These are phyloP conservation scores for Boloria selene DNA, from an alignment of 2,888 invertebrate genomes.

Conservation along the genomic window DNA sequence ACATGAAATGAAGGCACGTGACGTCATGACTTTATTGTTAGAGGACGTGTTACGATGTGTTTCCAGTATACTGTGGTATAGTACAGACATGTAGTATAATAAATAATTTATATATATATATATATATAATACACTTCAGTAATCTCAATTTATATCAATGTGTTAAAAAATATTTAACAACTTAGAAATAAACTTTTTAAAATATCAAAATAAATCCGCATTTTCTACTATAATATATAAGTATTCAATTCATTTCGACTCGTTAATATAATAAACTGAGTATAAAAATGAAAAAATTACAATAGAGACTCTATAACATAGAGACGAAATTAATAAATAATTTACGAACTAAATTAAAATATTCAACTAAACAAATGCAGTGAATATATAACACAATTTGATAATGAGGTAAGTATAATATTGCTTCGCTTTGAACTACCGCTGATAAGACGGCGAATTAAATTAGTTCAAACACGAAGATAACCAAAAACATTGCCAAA, in stretches of 20 bases:
- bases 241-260: too few relatives aligned
- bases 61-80: neutral
- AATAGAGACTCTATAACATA: too few relatives aligned
- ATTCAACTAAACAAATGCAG: neutral
- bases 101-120: too few relatives aligned
- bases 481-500: slow-evolving; percentile 39
- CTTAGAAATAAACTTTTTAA: too few relatives aligned
- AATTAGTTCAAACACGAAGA: slow-evolving; percentile 36
- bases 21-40: neutral
- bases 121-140: too few relatives aligned
- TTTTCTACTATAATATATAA: too few relatives aligned
- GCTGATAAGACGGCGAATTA: slow-evolving; percentile 42
- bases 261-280: too few relatives aligned
- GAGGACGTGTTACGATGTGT: neutral
- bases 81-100: too few relatives aligned
- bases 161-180: too few relatives aligned
- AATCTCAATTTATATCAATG: neutral
- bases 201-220: too few relatives aligned
- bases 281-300: too few relatives aligned
- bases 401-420: slow-evolving; percentile 23
- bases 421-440: slow-evolving; percentile 30
- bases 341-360: neutral
- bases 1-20: neutral
- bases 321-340: neutral
- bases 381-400: neutral